Evolutionary conservation across 2,797 vertebrate species (phyloP).

Genomic region (Otolemur crassicaudatus): DNA sequence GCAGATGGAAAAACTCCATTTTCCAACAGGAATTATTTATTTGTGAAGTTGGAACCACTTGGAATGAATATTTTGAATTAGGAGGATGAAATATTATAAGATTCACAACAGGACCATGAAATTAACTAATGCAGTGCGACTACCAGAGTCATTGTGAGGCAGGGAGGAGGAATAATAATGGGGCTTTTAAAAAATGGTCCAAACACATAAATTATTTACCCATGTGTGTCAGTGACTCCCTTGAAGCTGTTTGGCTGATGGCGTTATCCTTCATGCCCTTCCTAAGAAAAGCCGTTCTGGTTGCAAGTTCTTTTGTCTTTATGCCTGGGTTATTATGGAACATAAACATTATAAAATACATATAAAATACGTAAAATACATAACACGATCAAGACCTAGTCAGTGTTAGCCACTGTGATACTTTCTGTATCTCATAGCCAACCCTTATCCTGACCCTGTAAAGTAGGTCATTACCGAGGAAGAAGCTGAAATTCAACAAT

Average conservation of each 20-base stretch:
- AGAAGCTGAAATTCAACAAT: background rate
- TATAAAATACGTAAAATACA: background rate
- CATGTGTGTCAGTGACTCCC: slow-evolving; percentile 51
- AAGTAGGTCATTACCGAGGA: background rate
- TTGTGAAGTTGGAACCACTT: slow-evolving; percentile 86
- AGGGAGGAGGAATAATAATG: slow-evolving; percentile 68
- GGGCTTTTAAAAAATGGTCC: slow-evolving; percentile 70
- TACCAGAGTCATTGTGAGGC: slow-evolving; percentile 54
- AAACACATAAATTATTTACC: slow-evolving; percentile 74
- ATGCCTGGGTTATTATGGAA: background rate
- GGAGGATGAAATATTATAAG: slow-evolving; percentile 82
- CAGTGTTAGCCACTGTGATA: background rate
- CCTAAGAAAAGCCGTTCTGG: background rate
- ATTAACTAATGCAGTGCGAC: slow-evolving; percentile 72
- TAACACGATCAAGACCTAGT: background rate
- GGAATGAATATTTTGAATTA: slow-evolving; percentile 84
- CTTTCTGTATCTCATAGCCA: background rate
- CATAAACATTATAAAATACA: background rate
- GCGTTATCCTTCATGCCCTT: slow-evolving; percentile 40
- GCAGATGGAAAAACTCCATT: slow-evolving; percentile 89
- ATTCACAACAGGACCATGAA: slow-evolving; percentile 82
- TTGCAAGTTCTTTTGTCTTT: slow-evolving; percentile 17
- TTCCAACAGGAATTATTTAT: slow-evolving; percentile 86
- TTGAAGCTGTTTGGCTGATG: slow-evolving; percentile 63
- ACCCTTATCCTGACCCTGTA: background rate